Evolutionary conservation across 2,888 invertebrate genomes (phyloP), one percentile per base, ranked within the genome.

Genomic region (Tenodera sinensis): DNA sequence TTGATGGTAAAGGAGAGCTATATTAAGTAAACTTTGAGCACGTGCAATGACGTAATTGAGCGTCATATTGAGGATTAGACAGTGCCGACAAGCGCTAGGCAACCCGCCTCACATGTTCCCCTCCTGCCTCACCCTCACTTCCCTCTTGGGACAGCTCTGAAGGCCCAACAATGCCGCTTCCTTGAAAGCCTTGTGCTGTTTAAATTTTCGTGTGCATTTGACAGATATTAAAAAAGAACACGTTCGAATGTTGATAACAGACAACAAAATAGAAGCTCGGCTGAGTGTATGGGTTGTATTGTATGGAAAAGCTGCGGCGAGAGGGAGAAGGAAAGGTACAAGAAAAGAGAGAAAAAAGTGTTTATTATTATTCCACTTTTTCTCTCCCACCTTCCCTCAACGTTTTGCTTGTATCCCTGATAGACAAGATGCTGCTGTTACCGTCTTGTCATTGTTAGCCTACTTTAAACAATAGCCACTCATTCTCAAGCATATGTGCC

Each of bases 181-280:
- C 84, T 83, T 89, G 90, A 90, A 90, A 89, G 90, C 90, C 89
- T 88, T 47, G 84, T 87, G 89, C 90, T 90, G 90, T 90, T 90
- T 90, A 90, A 90, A 90, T 90, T 90, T 87, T 90, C 90, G 90
- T 90, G 90, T 90, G 90, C 90, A 90, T 90, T 90, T 90, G 90
- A 90, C 90, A 90, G 90, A 90, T 90, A 90, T 90, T 90, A 90
- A 90, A 90, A 90, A 90, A 90, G 90, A 90, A 89, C 89, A 89
- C 90, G 90, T 89, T 90, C 89, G 86, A 85, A 89, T 90, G 82
- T 89, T 90, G 90, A 90, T 90, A 90, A 90, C 90, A 90, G 90
- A 87, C 90, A 83, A 90, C 90, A 90, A 89, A 89, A 90, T 88
- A 89, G 85, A 90, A 71, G 82, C 83, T 42, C 81, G 81, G 82